Percentiles rank a stretch among this genome's conserved stretches.
These are phyloP conservation scores for Perizoma flavofasciatum DNA, from an alignment of 2,888 invertebrate species.

Conservation along the genomic window DNA sequence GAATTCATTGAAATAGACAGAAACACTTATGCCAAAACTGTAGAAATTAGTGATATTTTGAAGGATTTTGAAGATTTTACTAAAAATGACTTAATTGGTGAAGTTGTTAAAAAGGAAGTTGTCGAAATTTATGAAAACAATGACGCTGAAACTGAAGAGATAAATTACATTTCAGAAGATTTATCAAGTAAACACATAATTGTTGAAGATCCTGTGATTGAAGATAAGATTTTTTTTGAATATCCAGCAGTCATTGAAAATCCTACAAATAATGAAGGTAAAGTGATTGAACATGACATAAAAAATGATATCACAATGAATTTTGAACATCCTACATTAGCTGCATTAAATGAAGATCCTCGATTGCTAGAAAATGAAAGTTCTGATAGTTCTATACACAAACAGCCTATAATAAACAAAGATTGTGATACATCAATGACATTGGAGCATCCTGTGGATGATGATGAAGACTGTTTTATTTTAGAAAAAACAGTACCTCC, in stretches of 20 bases:
- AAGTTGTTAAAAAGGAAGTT: background rate
- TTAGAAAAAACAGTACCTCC: slow-evolving; percentile 4
- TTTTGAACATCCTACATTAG: too few relatives aligned
- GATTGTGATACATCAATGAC: background rate
- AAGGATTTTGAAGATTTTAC: slow-evolving; percentile 3
- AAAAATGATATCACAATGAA: too few relatives aligned
- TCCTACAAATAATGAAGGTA: background rate
- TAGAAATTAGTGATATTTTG: slow-evolving; percentile 13
- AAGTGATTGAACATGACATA: too few relatives aligned
- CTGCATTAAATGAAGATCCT: too few relatives aligned
- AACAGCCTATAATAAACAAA: background rate
- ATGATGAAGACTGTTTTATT: slow-evolving; percentile 8
- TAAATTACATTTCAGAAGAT: too few relatives aligned
- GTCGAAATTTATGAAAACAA: too few relatives aligned
- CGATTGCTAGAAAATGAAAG: too few relatives aligned
- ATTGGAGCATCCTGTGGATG: background rate
- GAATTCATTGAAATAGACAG: slow-evolving; percentile 9
- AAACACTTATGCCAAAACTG: slow-evolving; percentile 18
- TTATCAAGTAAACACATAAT: too few relatives aligned
- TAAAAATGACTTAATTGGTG: background rate
- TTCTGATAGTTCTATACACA: too few relatives aligned
- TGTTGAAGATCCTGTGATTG: too few relatives aligned
- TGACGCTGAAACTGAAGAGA: too few relatives aligned
- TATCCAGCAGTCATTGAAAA: background rate
- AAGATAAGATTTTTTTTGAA: too few relatives aligned